Evolutionary conservation across 2,113 vertebrate species (phyloP), one percentile per base, ranked within the genome.

Genomic region (Protobothrops mucrosquamatus): DNA sequence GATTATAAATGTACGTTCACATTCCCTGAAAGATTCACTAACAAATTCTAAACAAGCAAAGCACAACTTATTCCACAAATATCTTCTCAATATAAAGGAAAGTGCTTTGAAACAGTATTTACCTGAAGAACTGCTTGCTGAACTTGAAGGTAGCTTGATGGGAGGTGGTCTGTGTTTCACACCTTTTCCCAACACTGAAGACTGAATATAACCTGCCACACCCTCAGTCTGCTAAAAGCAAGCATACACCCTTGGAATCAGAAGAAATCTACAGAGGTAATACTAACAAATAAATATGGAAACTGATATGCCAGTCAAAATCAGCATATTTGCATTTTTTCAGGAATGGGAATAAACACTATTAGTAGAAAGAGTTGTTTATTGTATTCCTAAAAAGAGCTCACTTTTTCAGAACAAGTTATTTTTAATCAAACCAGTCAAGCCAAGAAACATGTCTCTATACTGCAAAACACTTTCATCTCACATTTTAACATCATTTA

Each of bases 121-220:
- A 99, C 99, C 99, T 99, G 99, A 98, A 97, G 98, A 98, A 96
- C 98, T 98, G 98, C 96, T 98, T 97, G 98, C 98, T 93, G 98
- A 98, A 96, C 97, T 97, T 94, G 98, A 98, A 94, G 99, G 98
- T 96, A 99, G 98, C 98, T 99, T 99, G 96, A 99, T 99, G 74
- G 99, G 99, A 95, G 99, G 98, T 87, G 99, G 99, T 93, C 99
- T 98, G 96, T 99, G 98, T 97, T 99, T 99, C 94, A 99, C 98
- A 92, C 98, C 98, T 97, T 99, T 99, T 61, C 99, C 99, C 96
- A 99, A 94, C 86, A 99, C 97, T 87, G 99, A 99, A 91, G 98
- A 98, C 97, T 99, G 99, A 96, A 99, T 97, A 86, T 98, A 98
- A 61, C 98, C 95, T 93, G 98, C 98, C 92, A 98, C 94, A 61